These are phyloP conservation scores for Diabrotica undecimpunctata DNA, from an alignment of 1,140 invertebrate genomes.

Conservation along the genomic window DNA sequence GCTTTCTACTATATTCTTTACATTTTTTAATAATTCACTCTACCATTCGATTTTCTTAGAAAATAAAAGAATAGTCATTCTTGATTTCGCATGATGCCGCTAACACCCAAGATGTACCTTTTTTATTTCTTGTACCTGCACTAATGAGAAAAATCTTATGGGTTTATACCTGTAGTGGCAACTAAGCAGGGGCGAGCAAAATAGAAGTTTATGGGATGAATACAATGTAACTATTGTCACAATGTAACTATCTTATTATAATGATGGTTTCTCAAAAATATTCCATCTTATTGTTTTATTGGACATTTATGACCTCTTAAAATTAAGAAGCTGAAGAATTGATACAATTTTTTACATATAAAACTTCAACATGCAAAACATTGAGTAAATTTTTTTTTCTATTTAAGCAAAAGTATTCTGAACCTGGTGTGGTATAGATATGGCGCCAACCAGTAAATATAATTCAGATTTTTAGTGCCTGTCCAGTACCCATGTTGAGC, in stretches of 20 bases:
- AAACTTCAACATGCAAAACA: background rate
- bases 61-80: background rate
- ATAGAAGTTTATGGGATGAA: background rate
- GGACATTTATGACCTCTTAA: background rate
- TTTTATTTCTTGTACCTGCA: background rate
- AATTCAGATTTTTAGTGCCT: background rate
- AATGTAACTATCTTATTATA: background rate
- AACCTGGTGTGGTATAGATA: background rate
- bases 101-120: background rate
- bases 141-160: slow-evolving; percentile 2
- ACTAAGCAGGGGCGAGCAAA: background rate
- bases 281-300: background rate
- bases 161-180: background rate
- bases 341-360: background rate
- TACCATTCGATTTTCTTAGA: background rate
- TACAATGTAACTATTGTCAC: too few relatives aligned
- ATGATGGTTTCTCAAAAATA: background rate
- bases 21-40: background rate
- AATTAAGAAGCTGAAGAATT: background rate
- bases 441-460: background rate
- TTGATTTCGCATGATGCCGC: background rate
- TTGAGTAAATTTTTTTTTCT: too few relatives aligned
- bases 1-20: background rate
- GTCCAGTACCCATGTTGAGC: background rate
- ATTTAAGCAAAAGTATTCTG: background rate